These are phyloP conservation scores for Phrynosoma blainvillii DNA, from an alignment of 2,113 vertebrate genomes.

Conservation along the genomic window DNA sequence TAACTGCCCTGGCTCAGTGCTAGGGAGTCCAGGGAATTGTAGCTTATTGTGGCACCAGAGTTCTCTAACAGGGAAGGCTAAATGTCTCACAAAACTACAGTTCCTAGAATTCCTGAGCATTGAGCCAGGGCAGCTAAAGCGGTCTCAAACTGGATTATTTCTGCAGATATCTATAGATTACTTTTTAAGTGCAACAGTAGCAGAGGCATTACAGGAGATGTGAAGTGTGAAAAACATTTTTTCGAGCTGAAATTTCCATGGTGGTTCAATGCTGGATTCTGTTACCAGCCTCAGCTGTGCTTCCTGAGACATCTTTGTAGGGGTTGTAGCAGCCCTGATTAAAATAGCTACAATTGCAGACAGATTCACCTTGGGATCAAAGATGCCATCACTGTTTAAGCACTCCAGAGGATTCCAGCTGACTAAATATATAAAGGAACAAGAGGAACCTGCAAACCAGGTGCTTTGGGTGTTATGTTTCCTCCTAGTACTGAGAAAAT, in stretches of 20 bases:
- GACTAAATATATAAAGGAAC: constrained; percentile 57
- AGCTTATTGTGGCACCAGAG: too few species aligned
- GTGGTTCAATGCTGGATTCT: neutral
- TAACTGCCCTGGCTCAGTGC: too few species aligned
- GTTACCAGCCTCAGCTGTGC: neutral
- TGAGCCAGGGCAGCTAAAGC: too few species aligned
- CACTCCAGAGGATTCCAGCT: constrained; percentile 36
- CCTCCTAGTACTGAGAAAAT: constrained; percentile 59
- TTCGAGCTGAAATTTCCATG: neutral
- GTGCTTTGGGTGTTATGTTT: constrained; percentile 55
- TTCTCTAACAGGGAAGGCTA: too few species aligned
- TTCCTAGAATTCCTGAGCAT: too few species aligned
- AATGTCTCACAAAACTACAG: too few species aligned
- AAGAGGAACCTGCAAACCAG: constrained; percentile 51
- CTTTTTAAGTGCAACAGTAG: neutral
- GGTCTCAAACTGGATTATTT: too few species aligned
- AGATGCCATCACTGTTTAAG: neutral
- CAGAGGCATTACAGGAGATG: neutral
- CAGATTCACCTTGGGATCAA: constrained; percentile 13
- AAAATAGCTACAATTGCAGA: constrained; percentile 37
- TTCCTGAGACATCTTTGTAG: neutral
- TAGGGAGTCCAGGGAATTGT: too few species aligned
- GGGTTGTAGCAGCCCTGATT: neutral
- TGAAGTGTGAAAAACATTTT: neutral
- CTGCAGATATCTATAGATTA: too few species aligned